Evolutionary conservation across 2,113 vertebrate species (phyloP).

Genomic region (Ranitomeya imitator): DNA sequence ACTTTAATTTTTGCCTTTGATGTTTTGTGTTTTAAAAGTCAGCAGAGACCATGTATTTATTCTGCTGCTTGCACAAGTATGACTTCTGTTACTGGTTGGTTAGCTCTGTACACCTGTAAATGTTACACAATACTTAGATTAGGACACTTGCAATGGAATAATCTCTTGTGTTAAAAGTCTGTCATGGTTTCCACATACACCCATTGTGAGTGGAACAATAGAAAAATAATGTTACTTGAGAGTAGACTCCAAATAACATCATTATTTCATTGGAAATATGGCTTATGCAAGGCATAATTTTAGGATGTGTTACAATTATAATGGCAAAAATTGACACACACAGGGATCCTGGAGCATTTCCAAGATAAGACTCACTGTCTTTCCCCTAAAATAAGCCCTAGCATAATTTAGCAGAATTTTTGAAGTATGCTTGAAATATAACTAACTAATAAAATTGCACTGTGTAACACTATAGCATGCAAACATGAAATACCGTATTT

Average conservation of each 20-base stretch:
- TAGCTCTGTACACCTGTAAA: not conserved
- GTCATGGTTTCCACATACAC: not conserved
- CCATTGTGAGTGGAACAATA: too few species aligned
- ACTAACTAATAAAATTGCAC: too few species aligned
- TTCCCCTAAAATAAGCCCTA: too few species aligned
- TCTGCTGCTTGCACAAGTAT: not conserved
- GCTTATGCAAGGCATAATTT: too few species aligned
- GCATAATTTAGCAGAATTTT: too few species aligned
- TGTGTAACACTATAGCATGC: too few species aligned
- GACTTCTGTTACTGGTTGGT: not conserved
- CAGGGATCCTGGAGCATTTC: too few species aligned
- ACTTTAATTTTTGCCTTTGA: slow-evolving; percentile 1
- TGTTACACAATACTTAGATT: not conserved
- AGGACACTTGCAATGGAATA: not conserved
- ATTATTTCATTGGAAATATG: not conserved
- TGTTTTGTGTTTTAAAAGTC: not conserved
- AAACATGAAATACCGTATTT: too few species aligned
- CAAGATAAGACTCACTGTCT: too few species aligned
- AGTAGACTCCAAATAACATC: not conserved
- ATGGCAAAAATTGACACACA: too few species aligned
- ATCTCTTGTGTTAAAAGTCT: not conserved
- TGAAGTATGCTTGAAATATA: too few species aligned
- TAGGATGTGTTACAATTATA: too few species aligned
- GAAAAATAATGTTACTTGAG: not conserved
- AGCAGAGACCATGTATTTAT: not conserved